A percentile compares a stretch with the other conserved stretches of the same genome.
phyloP scores from a whole-genome alignment of 2,888 invertebrate genomes.

The Cataglyphis rosenhaueri region DNA sequence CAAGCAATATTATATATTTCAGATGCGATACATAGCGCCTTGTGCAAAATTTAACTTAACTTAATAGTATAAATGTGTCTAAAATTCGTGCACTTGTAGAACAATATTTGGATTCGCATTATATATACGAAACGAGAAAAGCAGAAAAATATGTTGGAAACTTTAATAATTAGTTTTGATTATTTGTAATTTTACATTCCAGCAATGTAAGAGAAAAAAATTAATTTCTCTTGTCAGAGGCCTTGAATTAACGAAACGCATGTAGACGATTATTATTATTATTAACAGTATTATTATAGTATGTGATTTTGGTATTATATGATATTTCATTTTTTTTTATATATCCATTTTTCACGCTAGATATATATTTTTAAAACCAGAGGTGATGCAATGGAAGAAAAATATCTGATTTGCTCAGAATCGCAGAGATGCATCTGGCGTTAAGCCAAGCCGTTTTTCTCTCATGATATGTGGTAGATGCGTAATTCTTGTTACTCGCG shows the following conservation, averaged over 20 bases:
- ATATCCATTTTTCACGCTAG: background rate
- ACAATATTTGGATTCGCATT: slow-evolving; percentile 43
- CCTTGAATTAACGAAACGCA: background rate
- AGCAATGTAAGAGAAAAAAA: background rate
- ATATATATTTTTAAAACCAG: background rate
- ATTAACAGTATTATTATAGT: background rate
- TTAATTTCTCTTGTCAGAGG: background rate
- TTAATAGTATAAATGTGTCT: background rate
- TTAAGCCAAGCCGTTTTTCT: slow-evolving; percentile 53
- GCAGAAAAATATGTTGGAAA: background rate
- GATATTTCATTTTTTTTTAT: background rate
- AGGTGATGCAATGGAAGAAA: slow-evolving; percentile 11
- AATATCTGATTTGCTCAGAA: slow-evolving; percentile 38
- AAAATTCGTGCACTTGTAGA: slow-evolving; percentile 6
- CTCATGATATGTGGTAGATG: slow-evolving; percentile 45
- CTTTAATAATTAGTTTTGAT: slow-evolving; percentile 7
- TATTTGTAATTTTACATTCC: background rate
- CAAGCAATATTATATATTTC: background rate
- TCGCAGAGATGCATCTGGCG: slow-evolving; percentile 51
- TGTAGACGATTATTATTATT: background rate
- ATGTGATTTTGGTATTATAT: background rate
- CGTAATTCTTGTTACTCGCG: slow-evolving; percentile 46
- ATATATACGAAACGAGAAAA: slow-evolving; percentile 11
- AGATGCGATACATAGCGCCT: background rate
- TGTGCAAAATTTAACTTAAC: slow-evolving; percentile 18